Evolutionary conservation across 2,113 vertebrate species (phyloP).

Genomic region (Hucho hucho): DNA sequence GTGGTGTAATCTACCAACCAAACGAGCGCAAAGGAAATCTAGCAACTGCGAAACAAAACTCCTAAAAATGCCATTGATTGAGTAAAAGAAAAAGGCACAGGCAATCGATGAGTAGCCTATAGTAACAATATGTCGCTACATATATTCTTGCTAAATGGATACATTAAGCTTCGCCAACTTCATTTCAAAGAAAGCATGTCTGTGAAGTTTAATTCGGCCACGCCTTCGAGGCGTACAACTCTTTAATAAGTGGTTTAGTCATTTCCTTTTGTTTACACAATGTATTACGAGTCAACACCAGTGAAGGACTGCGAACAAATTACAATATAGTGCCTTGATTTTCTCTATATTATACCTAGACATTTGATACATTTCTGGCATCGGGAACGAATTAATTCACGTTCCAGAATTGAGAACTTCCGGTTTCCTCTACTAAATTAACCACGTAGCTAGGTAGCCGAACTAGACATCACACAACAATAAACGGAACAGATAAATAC

Average conservation of each 20-base stretch:
- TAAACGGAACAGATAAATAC: too few species aligned
- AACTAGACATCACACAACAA: too few species aligned
- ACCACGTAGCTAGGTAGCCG: too few species aligned
- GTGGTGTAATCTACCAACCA: constrained; percentile 5
- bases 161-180: neutral
- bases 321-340: too few species aligned
- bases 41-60: neutral
- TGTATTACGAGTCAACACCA: neutral
- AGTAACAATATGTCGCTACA: neutral
- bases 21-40: constrained; percentile 4
- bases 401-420: too few species aligned
- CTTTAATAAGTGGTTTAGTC: neutral
- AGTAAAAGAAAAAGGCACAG: neutral
- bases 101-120: neutral
- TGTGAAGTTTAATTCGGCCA: constrained; percentile 1
- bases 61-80: neutral
- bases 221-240: neutral
- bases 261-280: neutral
- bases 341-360: too few species aligned
- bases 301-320: neutral
- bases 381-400: too few species aligned
- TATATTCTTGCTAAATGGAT: neutral
- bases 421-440: too few species aligned
- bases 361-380: too few species aligned
- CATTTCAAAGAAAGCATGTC: neutral